Evolutionary conservation across 2,797 vertebrate genomes (phyloP).

Genomic region (Brachyrhaphis roseni): DNA sequence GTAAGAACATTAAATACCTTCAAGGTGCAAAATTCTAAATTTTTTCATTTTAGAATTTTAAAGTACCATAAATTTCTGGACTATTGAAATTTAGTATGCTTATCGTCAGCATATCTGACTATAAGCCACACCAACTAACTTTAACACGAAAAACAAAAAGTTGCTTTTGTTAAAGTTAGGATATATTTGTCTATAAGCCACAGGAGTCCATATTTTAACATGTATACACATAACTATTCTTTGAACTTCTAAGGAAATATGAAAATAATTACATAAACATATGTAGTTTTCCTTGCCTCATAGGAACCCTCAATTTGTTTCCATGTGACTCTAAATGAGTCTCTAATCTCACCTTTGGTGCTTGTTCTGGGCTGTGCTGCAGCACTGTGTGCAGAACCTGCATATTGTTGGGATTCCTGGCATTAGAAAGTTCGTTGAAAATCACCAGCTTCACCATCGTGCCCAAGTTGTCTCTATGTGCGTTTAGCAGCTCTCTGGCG

Average conservation of each 20-base stretch:
- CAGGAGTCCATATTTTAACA: too few species aligned
- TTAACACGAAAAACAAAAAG: too few species aligned
- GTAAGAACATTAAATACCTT: neutral
- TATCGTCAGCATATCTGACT: too few species aligned
- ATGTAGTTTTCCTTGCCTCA: neutral
- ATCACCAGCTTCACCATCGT: conserved; percentile 98
- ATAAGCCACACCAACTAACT: too few species aligned
- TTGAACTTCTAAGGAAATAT: neutral
- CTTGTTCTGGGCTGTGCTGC: conserved; percentile 95
- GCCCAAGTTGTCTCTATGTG: conserved; percentile 93
- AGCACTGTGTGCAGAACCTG: conserved; percentile 94
- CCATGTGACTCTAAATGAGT: neutral
- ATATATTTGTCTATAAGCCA: too few species aligned
- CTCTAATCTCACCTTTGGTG: conserved; percentile 86
- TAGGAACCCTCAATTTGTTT: neutral
- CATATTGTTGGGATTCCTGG: conserved; percentile 99
- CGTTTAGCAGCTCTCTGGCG: conserved; percentile 92
- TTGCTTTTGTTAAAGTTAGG: too few species aligned
- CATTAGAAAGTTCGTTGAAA: conserved; percentile 97
- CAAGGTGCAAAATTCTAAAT: neutral
- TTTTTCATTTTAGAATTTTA: neutral
- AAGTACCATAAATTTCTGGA: too few species aligned
- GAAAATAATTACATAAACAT: neutral
- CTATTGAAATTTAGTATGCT: too few species aligned
- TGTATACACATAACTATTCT: too few species aligned